Base-by-base conservation (phyloP, 2,797 vertebrate species). In the Ateles fusciceps region DNA sequence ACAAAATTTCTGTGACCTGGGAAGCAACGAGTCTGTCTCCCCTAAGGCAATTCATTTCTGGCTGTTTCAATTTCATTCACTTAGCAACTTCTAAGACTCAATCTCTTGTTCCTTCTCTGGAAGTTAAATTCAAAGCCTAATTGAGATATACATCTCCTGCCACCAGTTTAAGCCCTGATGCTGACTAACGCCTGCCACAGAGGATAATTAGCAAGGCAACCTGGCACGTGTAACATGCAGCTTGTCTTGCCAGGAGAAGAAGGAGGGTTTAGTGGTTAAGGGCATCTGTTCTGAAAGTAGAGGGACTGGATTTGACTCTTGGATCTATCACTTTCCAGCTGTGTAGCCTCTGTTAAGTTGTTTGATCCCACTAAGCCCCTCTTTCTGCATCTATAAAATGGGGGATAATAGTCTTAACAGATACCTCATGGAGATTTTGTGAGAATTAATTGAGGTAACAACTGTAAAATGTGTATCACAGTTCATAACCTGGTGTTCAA, bases 51-150 rank as follows among this genome's bases (percentile, higher is more conserved):
- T 88, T 85, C 95, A 96, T 97, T 97, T 91, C 95, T 97, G 94
- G 68, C 97, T 96, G 93, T 93, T 98, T 96, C 96, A 86, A 85
- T 98, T 98, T 96, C 79, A 96, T 81, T 97, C 92, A 89, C 88
- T 96, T 97, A 93, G 92, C 76, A 94, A 87, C 95, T 97, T 97
- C 95, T 95, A 76, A 97, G 97, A 85, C 72, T 95, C 79, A n/a
- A 81, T 92, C 89, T 89, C 90, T 48, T 88, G 52, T 83, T 91
- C 89, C 64, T 78, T 87, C 84, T 97, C 88, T 59, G 52, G 76
- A 97, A 96, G 89, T 97, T 92, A 97, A 97, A 93, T 85, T 96
- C 52, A 72, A 94, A 48, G 50, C 30, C 71, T 95, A 97, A 98
- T 93, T 87, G 97, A 98, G 95, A 97, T 78, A 86, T 50, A 94